Percentiles rank a stretch among this genome's conserved stretches.
Evolutionary conservation across 1,140 invertebrate genomes (phyloP).

Genomic region (Heliconius nattereri): DNA sequence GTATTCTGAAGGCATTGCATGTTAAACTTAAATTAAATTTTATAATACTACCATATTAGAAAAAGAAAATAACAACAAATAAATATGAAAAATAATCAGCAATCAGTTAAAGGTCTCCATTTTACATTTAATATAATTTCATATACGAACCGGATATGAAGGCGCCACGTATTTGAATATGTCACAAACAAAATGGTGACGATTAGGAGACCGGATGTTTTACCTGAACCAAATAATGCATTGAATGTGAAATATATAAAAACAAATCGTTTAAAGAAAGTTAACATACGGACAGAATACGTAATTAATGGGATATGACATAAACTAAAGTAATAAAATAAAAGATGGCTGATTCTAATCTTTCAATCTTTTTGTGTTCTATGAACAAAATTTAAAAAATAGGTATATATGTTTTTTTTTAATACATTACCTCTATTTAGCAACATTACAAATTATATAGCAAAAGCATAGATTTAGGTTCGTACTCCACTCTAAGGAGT

Average conservation of each 20-base stretch:
- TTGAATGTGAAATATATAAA: constrained; percentile 20
- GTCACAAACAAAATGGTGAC: constrained; percentile 25
- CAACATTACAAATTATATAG: too few relatives aligned
- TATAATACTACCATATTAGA: too few relatives aligned
- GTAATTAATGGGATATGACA: background rate
- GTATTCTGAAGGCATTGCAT: too few relatives aligned
- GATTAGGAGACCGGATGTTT: constrained; percentile 30
- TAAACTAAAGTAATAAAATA: constrained; percentile 7
- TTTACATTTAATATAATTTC: background rate
- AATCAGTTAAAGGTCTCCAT: too few relatives aligned
- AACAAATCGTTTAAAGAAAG: constrained; percentile 6
- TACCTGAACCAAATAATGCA: constrained; percentile 25
- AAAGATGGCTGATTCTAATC: background rate
- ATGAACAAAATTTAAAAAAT: background rate
- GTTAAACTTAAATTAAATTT: too few relatives aligned
- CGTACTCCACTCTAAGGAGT: too few relatives aligned
- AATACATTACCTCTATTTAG: too few relatives aligned
- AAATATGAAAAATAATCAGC: too few relatives aligned
- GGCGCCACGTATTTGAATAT: constrained; percentile 33
- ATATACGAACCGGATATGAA: background rate
- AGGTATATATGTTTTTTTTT: too few relatives aligned
- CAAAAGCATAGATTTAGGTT: too few relatives aligned
- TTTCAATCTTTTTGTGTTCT: background rate
- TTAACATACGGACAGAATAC: constrained; percentile 1
- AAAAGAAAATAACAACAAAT: too few relatives aligned